phyloP scores from a whole-genome alignment of 1,140 invertebrate species.

The Neuroterus valhalla region DNA sequence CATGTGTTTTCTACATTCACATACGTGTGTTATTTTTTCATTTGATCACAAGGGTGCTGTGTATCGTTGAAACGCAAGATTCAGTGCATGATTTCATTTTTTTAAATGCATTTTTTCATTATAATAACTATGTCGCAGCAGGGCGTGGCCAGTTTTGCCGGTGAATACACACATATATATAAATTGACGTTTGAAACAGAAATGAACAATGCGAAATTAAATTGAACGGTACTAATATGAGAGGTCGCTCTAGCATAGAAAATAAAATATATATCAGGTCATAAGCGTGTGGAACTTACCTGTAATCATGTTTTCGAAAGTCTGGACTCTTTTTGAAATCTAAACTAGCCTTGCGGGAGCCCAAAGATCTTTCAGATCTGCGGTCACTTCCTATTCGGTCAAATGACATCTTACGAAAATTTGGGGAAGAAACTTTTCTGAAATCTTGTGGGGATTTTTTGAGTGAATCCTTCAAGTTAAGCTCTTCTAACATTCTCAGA shows the following conservation, averaged over 20 bases:
- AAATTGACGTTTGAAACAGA: too few species aligned
- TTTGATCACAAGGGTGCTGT: too few species aligned
- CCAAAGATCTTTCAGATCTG: conserved; percentile 62
- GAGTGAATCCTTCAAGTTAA: conserved; percentile 57
- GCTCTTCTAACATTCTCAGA: conserved; percentile 65
- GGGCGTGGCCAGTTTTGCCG: too few species aligned
- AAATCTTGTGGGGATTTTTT: conserved; percentile 68
- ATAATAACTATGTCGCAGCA: too few species aligned
- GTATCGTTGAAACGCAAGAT: too few species aligned
- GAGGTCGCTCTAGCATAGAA: background rate
- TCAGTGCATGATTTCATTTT: too few species aligned
- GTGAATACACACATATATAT: too few species aligned
- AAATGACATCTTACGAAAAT: conserved; percentile 73
- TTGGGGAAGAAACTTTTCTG: conserved; percentile 64
- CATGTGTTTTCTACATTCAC: too few species aligned
- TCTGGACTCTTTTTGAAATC: conserved; percentile 70
- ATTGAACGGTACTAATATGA: too few species aligned
- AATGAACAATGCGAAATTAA: too few species aligned
- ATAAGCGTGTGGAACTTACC: conserved; percentile 48
- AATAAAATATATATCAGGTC: background rate
- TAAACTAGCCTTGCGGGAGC: conserved; percentile 69
- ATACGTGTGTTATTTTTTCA: too few species aligned
- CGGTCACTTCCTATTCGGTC: conserved; percentile 69
- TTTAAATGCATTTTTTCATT: too few species aligned
- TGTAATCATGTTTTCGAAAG: conserved; percentile 68